Conservation (phyloP, 2,113 vertebrate genomes). For the Serilophus lunatus region DNA sequence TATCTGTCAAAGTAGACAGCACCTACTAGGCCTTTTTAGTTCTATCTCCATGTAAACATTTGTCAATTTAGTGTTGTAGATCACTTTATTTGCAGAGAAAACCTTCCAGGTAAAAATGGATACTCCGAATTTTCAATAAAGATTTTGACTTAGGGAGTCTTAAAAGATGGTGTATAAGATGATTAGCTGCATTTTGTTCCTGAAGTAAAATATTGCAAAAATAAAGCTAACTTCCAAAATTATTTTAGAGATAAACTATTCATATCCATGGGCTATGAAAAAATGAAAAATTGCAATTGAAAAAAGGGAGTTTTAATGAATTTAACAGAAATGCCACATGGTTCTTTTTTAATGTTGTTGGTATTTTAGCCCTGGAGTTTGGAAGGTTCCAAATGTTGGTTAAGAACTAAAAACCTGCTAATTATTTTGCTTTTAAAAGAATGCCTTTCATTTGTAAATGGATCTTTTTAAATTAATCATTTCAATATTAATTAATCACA, state of each 20-base stretch:
- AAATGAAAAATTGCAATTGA: background rate
- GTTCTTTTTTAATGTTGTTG: constrained; percentile 4
- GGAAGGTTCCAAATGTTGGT: background rate
- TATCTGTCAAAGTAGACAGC: background rate
- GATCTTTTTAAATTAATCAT: background rate
- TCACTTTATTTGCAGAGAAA: background rate
- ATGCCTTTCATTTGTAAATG: background rate
- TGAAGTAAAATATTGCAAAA: background rate
- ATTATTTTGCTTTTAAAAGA: constrained; percentile 3
- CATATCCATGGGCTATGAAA: background rate
- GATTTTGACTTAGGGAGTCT: background rate
- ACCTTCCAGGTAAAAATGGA: background rate
- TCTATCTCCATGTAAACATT: background rate
- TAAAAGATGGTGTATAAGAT: background rate
- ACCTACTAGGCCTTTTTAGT: background rate
- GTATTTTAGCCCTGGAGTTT: constrained; percentile 18
- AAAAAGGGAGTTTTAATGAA: background rate
- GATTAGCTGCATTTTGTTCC: background rate
- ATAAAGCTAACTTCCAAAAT: background rate
- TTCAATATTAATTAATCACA: background rate
- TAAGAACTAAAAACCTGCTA: background rate
- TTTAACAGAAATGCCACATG: background rate
- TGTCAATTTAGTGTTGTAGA: background rate
- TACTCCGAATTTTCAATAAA: background rate
- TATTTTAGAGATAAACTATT: background rate